Conservation (phyloP, 1,140 invertebrate species). For the Drosophila biarmipes region DNA sequence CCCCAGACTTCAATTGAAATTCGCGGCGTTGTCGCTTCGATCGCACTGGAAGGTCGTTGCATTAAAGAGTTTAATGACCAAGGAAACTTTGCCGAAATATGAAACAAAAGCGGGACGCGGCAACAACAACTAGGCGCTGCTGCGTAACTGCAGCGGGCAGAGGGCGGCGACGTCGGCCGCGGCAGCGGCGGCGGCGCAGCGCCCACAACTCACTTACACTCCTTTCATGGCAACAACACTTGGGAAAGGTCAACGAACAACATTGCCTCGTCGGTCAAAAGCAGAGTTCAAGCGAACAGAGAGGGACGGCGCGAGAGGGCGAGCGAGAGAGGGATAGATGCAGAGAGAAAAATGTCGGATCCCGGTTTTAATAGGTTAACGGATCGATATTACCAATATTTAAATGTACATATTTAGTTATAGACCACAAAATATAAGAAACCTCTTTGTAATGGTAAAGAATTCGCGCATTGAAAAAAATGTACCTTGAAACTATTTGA, state of each 20-base stretch:
- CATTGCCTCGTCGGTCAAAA: slow-evolving; percentile 82
- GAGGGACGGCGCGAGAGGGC: slow-evolving; percentile 14
- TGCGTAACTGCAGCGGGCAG: slow-evolving; percentile 53
- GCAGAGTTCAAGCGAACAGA: slow-evolving; percentile 79
- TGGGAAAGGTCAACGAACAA: slow-evolving; percentile 81
- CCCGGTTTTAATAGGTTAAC: neutral
- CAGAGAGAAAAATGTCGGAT: slow-evolving; percentile 5
- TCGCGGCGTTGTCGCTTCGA: slow-evolving; percentile 60
- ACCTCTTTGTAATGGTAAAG: too few relatives aligned
- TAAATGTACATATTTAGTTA: too few relatives aligned
- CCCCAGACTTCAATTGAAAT: slow-evolving; percentile 68
- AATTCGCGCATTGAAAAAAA: too few relatives aligned
- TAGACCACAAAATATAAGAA: too few relatives aligned
- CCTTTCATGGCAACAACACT: slow-evolving; percentile 79
- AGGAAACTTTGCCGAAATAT: slow-evolving; percentile 81
- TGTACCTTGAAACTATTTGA: too few relatives aligned
- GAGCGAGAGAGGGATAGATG: slow-evolving; percentile 12
- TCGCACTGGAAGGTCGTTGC: slow-evolving; percentile 79
- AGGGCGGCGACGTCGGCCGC: slow-evolving; percentile 11
- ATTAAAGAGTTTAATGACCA: slow-evolving; percentile 83
- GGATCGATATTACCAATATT: neutral
- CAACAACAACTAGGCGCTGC: slow-evolving; percentile 53
- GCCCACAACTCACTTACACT: slow-evolving; percentile 64
- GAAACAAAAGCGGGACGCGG: slow-evolving; percentile 68
- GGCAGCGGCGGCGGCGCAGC: slow-evolving; percentile 26